phyloP scores from a whole-genome alignment of 1,140 invertebrate genomes.

The Drosophila biarmipes region DNA sequence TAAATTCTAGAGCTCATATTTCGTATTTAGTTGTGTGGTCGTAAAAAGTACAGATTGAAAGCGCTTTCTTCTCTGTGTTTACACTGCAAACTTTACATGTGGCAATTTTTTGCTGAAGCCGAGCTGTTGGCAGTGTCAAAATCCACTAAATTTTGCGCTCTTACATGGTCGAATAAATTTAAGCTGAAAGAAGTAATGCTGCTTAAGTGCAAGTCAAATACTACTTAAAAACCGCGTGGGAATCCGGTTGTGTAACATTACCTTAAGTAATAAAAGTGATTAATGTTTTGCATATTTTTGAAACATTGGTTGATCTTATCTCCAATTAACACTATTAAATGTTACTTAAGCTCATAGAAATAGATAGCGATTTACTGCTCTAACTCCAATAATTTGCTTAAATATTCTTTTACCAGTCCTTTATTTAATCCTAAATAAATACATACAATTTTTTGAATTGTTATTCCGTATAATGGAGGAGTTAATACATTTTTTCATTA shows the following conservation, averaged over 20 bases:
- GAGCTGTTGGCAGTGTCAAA: neutral
- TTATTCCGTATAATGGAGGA: no score
- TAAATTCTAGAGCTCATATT: slow-evolving; percentile 24
- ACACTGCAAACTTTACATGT: neutral
- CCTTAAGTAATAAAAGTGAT: neutral
- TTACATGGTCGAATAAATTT: neutral
- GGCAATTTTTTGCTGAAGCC: neutral
- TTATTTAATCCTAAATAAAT: no score
- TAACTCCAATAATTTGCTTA: neutral
- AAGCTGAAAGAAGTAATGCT: neutral
- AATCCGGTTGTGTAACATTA: neutral
- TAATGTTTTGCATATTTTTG: neutral
- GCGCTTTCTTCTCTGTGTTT: neutral
- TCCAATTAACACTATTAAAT: neutral
- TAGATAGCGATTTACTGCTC: no score
- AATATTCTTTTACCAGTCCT: no score
- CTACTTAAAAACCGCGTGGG: neutral
- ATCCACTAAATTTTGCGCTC: neutral
- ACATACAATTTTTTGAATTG: no score
- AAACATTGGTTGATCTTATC: no score
- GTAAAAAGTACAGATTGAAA: neutral
- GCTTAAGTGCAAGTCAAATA: neutral
- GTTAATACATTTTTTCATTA: no score
- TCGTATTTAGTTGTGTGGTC: neutral
- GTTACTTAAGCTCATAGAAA: no score